Percentiles rank a stretch among this genome's conserved stretches.
These are phyloP conservation scores for Mythimna ferrago DNA, from an alignment of 2,888 invertebrate species.

Conservation along the genomic window DNA sequence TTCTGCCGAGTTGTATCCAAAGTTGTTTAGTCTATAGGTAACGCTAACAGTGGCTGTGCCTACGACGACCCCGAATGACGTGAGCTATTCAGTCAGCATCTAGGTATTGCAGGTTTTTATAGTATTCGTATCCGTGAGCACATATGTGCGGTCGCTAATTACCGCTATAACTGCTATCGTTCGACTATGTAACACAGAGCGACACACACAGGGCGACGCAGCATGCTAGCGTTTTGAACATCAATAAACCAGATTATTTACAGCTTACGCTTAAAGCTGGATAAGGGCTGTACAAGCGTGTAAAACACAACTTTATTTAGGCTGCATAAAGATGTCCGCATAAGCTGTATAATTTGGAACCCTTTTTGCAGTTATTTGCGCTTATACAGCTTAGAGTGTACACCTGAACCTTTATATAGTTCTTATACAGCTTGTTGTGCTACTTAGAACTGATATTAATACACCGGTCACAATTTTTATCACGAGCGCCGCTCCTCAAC, in stretches of 20 bases:
- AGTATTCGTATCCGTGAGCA: constrained; percentile 3
- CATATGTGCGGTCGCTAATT: constrained; percentile 18
- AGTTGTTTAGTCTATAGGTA: background rate
- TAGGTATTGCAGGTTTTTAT: constrained; percentile 21
- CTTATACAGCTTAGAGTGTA: too few species aligned
- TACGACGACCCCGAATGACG: too few species aligned
- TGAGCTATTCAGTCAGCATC: background rate
- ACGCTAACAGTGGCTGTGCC: background rate
- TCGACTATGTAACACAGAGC: constrained; percentile 27
- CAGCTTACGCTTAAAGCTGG: too few species aligned
- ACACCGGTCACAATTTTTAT: constrained; percentile 16
- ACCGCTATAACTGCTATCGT: constrained; percentile 33
- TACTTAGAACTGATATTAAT: constrained; percentile 2
- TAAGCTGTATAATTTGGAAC: too few species aligned
- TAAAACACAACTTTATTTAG: too few species aligned
- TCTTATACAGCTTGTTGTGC: too few species aligned
- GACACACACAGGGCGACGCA: constrained; percentile 7
- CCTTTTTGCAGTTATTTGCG: too few species aligned
- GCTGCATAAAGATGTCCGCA: too few species aligned
- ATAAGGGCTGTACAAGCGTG: too few species aligned
- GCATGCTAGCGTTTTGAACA: too few species aligned
- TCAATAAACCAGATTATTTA: too few species aligned
- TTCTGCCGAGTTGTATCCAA: background rate
- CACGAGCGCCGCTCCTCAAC: background rate
- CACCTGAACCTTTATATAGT: too few species aligned